Evolutionary conservation across 64 coral and sea anemone genomes (phyloP), one percentile per base, ranked within the genome.

Genomic region (Acropora tenuis): DNA sequence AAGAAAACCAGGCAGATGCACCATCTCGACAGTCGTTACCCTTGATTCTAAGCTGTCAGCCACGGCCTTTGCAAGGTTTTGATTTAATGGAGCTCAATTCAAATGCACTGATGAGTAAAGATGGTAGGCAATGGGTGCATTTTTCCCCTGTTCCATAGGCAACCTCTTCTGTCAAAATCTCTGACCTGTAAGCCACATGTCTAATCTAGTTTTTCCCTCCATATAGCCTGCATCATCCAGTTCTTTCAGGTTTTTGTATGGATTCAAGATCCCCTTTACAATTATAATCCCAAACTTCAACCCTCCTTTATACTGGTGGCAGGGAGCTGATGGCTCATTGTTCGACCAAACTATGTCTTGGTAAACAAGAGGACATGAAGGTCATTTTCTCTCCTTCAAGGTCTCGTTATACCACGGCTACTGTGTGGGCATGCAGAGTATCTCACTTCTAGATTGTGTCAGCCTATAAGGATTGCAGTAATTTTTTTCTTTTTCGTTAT

Each of bases 111-210:
- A 9, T 57, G 63, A 55, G 65, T 4, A 78, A 41, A n/a, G 75
- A 19, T 17, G 73, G 82, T 1, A 66, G 3, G 2, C 82, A 75
- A 11, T 73, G 87, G 18, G 74, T 61, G 4, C 83, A 93, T 45
- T 87, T 93, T 74, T 30, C 82, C 4, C 90, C 80, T 69, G 58
- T 69, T 77, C 73, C 41, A 7, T 1, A 8, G 90, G 90, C 3
- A 92, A 92, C 60, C 16, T 86, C 0, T 87, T 93, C 42, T 43
- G 16, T 41, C 84, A 93, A 59, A 58, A 93, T 18, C 83, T 93
- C 2, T 10, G 6, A 55, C 42, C 18, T 80, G 74, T 67, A 57
- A 79, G 8, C 42, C 19, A 46, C 0, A 57, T 79, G 74, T 76
- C 47, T 16, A 91, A 91, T 41, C 78, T 80, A 9, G 80, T 84